Evolutionary conservation across 2,113 vertebrate genomes (phyloP), one percentile per base, ranked within the genome.

Genomic region (Shinisaurus crocodilurus): DNA sequence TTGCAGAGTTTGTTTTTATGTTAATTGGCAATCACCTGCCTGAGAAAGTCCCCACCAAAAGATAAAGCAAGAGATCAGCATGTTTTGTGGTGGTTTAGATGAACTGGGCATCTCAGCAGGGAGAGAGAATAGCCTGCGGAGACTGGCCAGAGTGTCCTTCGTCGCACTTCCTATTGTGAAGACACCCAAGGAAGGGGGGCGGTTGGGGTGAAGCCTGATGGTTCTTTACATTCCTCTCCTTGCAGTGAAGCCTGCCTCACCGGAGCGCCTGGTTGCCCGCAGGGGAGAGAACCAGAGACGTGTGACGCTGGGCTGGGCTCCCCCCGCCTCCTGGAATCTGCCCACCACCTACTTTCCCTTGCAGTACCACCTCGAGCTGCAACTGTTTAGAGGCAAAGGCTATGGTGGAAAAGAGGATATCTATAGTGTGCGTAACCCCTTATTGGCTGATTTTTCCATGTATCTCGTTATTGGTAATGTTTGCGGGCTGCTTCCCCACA

Each of bases 231-330:
- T 13, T 65, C 25, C 6, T 34, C 74, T 90, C 69, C 65, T 92
- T 2, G 0, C 93, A 96, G 95, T 96, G 90, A 88, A 65, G 5
- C 96, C 96, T 0, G 27, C 34, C 1, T 57, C 93, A 0, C 96
- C 96, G 0, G 90, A 70, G 87, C 5, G 82, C 1, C 87, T 95
- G 90, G 77, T 15, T 0, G 32, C 88, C 63, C 37, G 6, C 43
- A 32, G 0, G 1, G 9, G 0, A 0, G 89, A 82, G 18, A n/a
- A 45, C 7, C 2, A 1, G 5, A 20, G 63, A 15, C 76, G 50
- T 57, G 86, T 93, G 81, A 85, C 65, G 48, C 87, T 96, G 48
- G 5, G 83, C 70, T 96, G 96, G 95, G 89, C 88, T 0, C 95
- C 95, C 2, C 96, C 96, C 0, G 81, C 88, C 65, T 95, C 95